Evolutionary conservation across 2,888 invertebrate genomes (phyloP).

Genomic region (Junonia oenone): DNA sequence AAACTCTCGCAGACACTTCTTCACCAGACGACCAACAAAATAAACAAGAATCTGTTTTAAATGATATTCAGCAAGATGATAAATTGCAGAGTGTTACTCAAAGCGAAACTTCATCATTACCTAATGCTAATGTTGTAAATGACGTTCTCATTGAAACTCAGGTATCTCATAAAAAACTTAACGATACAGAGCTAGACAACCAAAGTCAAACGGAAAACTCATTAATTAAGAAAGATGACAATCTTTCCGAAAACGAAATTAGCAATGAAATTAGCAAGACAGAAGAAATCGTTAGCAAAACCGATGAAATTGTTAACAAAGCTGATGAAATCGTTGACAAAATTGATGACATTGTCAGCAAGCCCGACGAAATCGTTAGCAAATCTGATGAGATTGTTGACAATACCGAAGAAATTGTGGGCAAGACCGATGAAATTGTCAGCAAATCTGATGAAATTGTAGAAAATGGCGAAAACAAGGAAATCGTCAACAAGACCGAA

Average conservation of each 20-base stretch:
- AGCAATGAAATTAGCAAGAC: neutral
- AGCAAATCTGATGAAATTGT: no score
- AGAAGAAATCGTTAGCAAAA: neutral
- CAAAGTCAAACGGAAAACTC: neutral
- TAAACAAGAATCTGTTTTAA: neutral
- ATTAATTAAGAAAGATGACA: neutral
- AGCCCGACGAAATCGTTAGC: neutral
- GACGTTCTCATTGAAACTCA: neutral
- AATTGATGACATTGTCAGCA: no score
- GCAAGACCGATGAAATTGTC: neutral
- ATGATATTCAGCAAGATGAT: conserved; percentile 6
- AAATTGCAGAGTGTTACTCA: neutral
- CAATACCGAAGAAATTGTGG: no score
- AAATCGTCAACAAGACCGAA: neutral
- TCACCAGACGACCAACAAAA: neutral
- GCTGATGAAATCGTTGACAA: no score
- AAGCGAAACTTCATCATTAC: neutral
- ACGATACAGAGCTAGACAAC: neutral
- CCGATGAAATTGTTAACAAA: neutral
- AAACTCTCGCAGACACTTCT: neutral
- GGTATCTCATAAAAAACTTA: conserved; percentile 1
- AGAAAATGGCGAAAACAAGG: neutral
- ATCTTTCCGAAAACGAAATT: neutral
- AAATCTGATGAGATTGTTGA: no score
- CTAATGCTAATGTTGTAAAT: neutral